phyloP scores from a whole-genome alignment of 2,888 invertebrate genomes.

The Cremastinae sp. region DNA sequence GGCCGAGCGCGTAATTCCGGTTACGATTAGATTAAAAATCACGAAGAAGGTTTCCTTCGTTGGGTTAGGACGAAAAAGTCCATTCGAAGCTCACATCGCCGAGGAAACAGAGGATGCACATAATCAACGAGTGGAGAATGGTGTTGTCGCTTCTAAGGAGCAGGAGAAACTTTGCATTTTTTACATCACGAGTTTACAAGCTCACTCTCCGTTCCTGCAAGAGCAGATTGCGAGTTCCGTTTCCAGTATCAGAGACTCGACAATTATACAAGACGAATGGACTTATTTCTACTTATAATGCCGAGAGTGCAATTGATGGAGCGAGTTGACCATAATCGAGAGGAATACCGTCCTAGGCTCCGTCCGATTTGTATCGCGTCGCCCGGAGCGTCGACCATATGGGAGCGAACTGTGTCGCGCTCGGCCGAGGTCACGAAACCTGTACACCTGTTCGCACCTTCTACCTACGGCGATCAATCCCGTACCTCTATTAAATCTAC shows the following conservation, averaged over 20 bases:
- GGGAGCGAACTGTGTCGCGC: conserved; percentile 61
- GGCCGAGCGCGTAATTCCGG: conserved; percentile 36
- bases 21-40: conserved; percentile 51
- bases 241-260: not conserved
- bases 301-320: conserved; percentile 22
- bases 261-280: not conserved
- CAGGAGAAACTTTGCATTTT: conserved; percentile 33
- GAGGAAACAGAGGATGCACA: conserved; percentile 30
- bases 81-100: conserved; percentile 7
- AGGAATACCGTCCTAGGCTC: conserved; percentile 34
- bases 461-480: conserved; percentile 10
- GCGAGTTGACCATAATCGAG: conserved; percentile 59
- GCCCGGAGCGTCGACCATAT: conserved; percentile 60
- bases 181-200: conserved; percentile 3
- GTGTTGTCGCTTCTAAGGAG: conserved; percentile 49
- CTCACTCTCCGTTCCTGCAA: conserved; percentile 8
- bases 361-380: conserved; percentile 41
- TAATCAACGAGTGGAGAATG: conserved; percentile 60
- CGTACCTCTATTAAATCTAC: conserved; percentile 5
- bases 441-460: conserved; percentile 60
- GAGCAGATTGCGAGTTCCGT: conserved; percentile 25
- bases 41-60: conserved; percentile 34
- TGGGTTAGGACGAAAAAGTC: not conserved
- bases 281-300: not conserved
- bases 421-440: conserved; percentile 59